phyloP scores from a whole-genome alignment of 2,888 invertebrate species.

The Stegana nigrithorax region DNA sequence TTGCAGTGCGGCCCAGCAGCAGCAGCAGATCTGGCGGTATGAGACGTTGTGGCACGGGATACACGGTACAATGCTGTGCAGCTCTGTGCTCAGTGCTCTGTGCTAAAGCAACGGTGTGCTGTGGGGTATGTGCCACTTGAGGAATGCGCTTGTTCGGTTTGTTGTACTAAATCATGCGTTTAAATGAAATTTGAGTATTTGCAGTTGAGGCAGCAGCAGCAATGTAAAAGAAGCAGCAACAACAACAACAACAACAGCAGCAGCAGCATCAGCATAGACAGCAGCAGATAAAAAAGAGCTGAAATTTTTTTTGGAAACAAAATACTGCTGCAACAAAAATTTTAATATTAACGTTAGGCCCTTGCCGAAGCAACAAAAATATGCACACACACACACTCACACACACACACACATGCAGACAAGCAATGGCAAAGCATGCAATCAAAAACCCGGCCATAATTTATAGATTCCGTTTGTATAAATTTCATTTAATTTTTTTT shows the following conservation, averaged over 20 bases:
- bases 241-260: no score
- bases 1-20: no score
- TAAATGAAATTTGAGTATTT: conserved; percentile 58
- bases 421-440: background rate
- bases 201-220: background rate
- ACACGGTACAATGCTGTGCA: no score
- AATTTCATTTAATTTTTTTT: conserved; percentile 56
- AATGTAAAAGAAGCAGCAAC: conserved; percentile 13
- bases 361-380: no score
- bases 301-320: conserved; percentile 11
- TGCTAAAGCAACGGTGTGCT: no score
- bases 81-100: no score
- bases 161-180: conserved; percentile 58
- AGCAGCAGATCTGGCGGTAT: no score
- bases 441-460: conserved; percentile 44
- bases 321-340: conserved; percentile 37
- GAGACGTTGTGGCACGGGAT: no score
- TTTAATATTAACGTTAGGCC: no score
- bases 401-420: background rate
- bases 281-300: no score
- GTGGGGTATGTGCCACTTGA: conserved; percentile 56
- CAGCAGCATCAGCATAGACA: no score
- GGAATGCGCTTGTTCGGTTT: conserved; percentile 49
- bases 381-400: background rate
- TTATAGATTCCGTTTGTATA: conserved; percentile 61